Evolutionary conservation across 2,113 vertebrate genomes (phyloP).

Genomic region (Tretioscincus oriximinensis): DNA sequence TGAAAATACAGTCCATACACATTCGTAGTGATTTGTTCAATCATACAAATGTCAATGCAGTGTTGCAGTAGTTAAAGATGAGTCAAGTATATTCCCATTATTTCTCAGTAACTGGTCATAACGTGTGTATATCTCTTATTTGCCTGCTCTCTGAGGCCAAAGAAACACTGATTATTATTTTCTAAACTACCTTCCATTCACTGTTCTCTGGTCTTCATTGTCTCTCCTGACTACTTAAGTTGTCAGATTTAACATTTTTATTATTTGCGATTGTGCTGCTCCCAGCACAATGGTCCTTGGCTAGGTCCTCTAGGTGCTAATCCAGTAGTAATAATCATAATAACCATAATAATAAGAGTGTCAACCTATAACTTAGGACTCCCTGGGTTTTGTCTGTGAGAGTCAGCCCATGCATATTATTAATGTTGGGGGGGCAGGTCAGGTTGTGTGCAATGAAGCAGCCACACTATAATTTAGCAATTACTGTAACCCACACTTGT

Average conservation of each 20-base stretch:
- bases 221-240: slow-evolving; percentile 27
- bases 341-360: slow-evolving; percentile 35
- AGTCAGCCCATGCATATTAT: slow-evolving; percentile 37
- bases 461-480: slow-evolving; percentile 63
- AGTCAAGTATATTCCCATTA: not conserved
- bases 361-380: slow-evolving; percentile 33
- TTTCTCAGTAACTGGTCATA: not conserved
- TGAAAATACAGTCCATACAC: not conserved
- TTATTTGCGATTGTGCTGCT: slow-evolving; percentile 31
- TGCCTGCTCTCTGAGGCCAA: not conserved
- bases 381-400: slow-evolving; percentile 35
- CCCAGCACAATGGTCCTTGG: slow-evolving; percentile 25
- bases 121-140: not conserved
- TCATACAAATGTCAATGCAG: not conserved
- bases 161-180: not conserved
- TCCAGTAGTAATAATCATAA: slow-evolving; percentile 24
- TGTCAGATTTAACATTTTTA: slow-evolving; percentile 34
- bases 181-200: not conserved
- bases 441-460: slow-evolving; percentile 38
- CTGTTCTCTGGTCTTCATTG: not conserved
- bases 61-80: not conserved
- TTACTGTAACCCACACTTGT: slow-evolving; percentile 68
- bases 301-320: slow-evolving; percentile 37
- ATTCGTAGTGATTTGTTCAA: not conserved
- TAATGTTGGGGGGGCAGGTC: slow-evolving; percentile 20